Evolutionary conservation across 2,113 vertebrate genomes (phyloP).

Genomic region (Poeciliopsis turrubarensis): DNA sequence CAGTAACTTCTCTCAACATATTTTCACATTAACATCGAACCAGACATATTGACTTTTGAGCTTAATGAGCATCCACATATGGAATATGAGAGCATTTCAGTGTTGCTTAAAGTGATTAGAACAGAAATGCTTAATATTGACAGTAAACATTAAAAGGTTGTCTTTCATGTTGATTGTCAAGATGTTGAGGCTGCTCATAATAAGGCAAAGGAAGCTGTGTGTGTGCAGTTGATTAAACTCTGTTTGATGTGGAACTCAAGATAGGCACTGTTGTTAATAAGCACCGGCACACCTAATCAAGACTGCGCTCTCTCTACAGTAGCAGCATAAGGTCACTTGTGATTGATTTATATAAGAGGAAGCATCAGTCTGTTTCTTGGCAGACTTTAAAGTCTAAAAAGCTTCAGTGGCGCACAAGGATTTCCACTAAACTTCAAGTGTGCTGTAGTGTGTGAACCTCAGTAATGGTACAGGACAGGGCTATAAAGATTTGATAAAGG

Average conservation of each 20-base stretch:
- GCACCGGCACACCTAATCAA: conserved; percentile 61
- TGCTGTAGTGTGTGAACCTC: not conserved
- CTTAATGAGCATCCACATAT: not conserved
- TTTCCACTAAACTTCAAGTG: not conserved
- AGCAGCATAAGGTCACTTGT: conserved; percentile 66
- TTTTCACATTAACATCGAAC: not conserved
- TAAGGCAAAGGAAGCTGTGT: conserved; percentile 7
- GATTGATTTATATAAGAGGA: conserved; percentile 65
- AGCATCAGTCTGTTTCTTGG: conserved; percentile 18
- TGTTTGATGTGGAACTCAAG: conserved; percentile 50
- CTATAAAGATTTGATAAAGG: not conserved
- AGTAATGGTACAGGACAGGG: not conserved
- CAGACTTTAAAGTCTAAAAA: conserved; percentile 30
- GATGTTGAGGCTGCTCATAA: conserved; percentile 12
- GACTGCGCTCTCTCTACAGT: conserved; percentile 42
- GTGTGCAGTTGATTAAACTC: conserved; percentile 38
- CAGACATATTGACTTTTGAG: not conserved
- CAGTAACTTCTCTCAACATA: not conserved
- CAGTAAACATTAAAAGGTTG: conserved; percentile 6
- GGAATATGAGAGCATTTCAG: not conserved
- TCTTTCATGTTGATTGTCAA: conserved; percentile 32
- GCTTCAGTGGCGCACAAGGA: not conserved
- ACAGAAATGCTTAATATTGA: conserved; percentile 18
- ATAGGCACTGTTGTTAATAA: conserved; percentile 50
- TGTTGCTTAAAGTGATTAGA: not conserved